Conservation (phyloP, 2,113 vertebrate species). For the Myotis yumanensis region DNA sequence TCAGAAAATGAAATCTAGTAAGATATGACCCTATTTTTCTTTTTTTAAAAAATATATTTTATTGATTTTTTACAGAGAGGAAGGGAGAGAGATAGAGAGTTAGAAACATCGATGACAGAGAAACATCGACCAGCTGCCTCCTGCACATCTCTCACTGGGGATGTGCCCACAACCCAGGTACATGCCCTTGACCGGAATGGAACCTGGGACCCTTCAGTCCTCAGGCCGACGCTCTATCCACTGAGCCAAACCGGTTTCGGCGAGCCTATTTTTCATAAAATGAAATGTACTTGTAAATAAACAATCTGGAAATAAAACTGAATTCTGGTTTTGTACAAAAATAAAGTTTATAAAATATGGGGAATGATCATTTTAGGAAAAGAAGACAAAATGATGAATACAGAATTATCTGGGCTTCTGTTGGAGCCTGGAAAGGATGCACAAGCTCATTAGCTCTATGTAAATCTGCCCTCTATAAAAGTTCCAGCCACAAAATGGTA, state of each 20-base stretch:
- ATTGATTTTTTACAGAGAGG: too few species aligned
- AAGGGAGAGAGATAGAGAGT: too few species aligned
- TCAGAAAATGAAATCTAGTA: background rate
- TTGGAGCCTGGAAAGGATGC: background rate
- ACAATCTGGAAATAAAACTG: background rate
- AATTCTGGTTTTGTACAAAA: background rate
- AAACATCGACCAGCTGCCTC: too few species aligned
- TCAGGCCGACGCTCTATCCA: too few species aligned
- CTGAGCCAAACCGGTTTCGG: too few species aligned
- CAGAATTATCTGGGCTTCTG: background rate
- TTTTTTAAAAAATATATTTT: too few species aligned
- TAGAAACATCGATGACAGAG: too few species aligned
- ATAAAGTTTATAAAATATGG: background rate
- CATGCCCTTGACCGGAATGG: too few species aligned
- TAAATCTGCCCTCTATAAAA: slow-evolving; percentile 21
- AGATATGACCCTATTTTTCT: background rate
- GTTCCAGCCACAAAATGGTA: slow-evolving; percentile 1
- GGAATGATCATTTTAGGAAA: background rate
- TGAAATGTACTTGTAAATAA: slow-evolving; percentile 45
- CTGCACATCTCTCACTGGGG: too few species aligned
- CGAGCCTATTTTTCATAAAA: background rate
- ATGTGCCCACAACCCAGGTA: too few species aligned
- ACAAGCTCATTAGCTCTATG: background rate
- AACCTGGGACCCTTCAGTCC: too few species aligned
- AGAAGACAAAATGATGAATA: background rate